These are phyloP conservation scores for Cossypha niveicapilla DNA, from an alignment of 2,797 vertebrate species.

Conservation along the genomic window DNA sequence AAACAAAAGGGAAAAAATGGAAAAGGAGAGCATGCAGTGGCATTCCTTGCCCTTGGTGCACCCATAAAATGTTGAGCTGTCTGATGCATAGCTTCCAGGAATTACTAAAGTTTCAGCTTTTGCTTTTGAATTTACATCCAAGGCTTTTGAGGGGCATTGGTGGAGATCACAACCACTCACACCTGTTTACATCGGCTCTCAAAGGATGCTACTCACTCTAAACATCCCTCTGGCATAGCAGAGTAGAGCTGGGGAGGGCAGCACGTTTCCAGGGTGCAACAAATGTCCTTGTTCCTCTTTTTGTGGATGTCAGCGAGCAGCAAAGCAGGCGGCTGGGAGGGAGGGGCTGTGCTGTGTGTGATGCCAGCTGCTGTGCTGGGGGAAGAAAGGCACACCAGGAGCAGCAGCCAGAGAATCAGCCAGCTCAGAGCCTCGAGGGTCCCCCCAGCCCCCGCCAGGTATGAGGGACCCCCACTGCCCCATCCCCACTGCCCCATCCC, in stretches of 20 bases:
- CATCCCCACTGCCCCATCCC: no score
- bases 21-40: background rate
- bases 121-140: background rate
- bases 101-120: background rate
- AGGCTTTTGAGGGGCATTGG: background rate
- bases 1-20: background rate
- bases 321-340: background rate
- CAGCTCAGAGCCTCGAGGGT: background rate
- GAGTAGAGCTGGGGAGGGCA: background rate
- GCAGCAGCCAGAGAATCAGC: background rate
- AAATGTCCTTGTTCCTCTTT: background rate
- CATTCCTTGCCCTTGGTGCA: background rate
- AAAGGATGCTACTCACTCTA: background rate
- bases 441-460: background rate
- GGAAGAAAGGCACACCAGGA: background rate
- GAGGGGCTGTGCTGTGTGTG: fast-evolving
- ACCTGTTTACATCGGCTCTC: background rate
- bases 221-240: background rate
- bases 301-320: background rate
- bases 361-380: background rate
- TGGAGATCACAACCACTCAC: background rate
- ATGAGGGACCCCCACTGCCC: fast-evolving
- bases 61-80: background rate
- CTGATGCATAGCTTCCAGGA: background rate
- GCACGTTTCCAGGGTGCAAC: background rate